Percentiles rank a stretch among this genome's conserved stretches.
Conservation (phyloP, 30 jellyfish, hydroid and myxozoan genomes). For the Aurelia sp. region DNA sequence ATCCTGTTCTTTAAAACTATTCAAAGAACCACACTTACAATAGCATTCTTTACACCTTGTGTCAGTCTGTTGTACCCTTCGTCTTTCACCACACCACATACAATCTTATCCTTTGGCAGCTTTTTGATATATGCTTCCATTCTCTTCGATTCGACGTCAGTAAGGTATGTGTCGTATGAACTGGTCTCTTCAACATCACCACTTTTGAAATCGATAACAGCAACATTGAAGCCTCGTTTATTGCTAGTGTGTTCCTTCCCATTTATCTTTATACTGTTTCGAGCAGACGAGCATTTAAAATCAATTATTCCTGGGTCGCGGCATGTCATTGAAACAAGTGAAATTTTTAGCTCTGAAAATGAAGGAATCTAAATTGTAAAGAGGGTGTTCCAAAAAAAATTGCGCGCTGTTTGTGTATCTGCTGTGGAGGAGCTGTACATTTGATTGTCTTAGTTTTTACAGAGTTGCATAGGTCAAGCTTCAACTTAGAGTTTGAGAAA, state of each 20-base stretch:
- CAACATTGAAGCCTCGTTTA: constrained; percentile 67
- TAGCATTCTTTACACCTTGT: constrained; percentile 46
- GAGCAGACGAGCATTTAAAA: constrained; percentile 8
- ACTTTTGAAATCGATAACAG: constrained; percentile 29
- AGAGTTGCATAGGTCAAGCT: too few species aligned
- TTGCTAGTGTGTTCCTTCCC: constrained; percentile 46
- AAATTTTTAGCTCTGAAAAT: constrained; percentile 26
- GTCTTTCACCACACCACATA: constrained; percentile 59
- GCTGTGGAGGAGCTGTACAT: too few species aligned
- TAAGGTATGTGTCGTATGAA: constrained; percentile 9
- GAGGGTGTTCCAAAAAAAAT: too few species aligned
- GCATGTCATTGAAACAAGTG: constrained; percentile 39
- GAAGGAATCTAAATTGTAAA: too few species aligned
- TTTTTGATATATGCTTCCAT: constrained; percentile 19
- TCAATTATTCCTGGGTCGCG: constrained; percentile 24
- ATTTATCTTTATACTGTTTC: constrained; percentile 33
- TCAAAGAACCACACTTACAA: constrained; percentile 19
- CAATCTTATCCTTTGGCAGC: constrained; percentile 3
- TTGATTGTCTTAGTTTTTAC: too few species aligned
- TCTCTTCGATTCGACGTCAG: constrained; percentile 7
- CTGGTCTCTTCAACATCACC: constrained; percentile 47
- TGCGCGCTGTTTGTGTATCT: too few species aligned
- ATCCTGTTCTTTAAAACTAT: too few species aligned
- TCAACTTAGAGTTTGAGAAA: too few species aligned
- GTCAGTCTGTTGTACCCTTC: constrained; percentile 27